Evolutionary conservation across 2,888 invertebrate species (phyloP), one percentile per base, ranked within the genome.

Genomic region (Leucania comma): DNA sequence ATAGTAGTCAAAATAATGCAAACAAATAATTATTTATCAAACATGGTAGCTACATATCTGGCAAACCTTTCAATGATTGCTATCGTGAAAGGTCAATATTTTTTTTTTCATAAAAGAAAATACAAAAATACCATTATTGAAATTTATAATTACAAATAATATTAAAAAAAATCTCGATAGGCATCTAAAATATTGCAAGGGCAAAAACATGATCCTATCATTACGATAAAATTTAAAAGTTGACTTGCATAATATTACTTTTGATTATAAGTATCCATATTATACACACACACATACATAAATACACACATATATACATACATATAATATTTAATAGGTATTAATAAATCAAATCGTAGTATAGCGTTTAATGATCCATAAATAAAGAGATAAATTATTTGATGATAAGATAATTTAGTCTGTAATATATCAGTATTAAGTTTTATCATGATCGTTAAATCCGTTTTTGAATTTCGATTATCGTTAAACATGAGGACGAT

Each of bases 321-420:
- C 17, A 17, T 4, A 42, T 24, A 63, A 20, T 54, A 38, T 38
- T 29, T 48, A 38, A 14, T 38, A 62, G 29, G 38, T 62, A 74
- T 65, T 62, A 70, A 64, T 71, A 69, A 78, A 74, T 72, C 70
- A 78, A 75, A 67, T 76, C 70, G 17, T 51, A 68, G 64, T 57
- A 70, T 64, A 71, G 6, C 38, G 50, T n/a, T 24, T 63, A 74
- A 72, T 79, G 54, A 76, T 24, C 66, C 38, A 57, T 53, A 57
- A 22, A 59, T 57, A 9, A 64, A 70, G 75, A 51, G 50, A 54
- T 64, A 58, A 9, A 42, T 29, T 12, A 22, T 9, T 35, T 14
- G 10, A 6, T 51, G 58, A 75, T 79, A 42, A 32, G 68, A 81
- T 81, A 42, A 79, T 10, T 32, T 5, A 42, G 56, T 59, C 60